These are phyloP conservation scores for Triops cancriformis DNA, from an alignment of 1,140 invertebrate genomes.

Conservation along the genomic window DNA sequence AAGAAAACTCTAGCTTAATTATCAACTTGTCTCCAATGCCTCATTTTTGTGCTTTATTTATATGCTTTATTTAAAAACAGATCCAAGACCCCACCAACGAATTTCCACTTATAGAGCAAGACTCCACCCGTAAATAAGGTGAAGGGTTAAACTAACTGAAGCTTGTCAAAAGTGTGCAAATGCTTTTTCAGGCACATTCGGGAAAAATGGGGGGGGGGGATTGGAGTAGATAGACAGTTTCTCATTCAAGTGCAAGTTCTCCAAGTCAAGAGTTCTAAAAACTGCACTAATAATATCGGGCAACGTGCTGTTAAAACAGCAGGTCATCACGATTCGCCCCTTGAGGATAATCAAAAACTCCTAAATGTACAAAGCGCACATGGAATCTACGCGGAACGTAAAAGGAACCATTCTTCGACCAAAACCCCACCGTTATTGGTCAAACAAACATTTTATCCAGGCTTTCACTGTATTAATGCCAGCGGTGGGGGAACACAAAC, in stretches of 20 bases:
- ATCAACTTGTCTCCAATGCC: too few relatives aligned
- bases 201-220: neutral
- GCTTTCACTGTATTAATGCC: too few relatives aligned
- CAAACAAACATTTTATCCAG: too few relatives aligned
- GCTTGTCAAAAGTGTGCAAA: neutral
- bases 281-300: neutral
- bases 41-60: too few relatives aligned
- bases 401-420: too few relatives aligned
- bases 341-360: neutral
- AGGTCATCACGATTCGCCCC: neutral
- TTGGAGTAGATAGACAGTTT: neutral
- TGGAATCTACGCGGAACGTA: neutral
- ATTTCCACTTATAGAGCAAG: too few relatives aligned
- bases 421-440: too few relatives aligned
- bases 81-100: too few relatives aligned
- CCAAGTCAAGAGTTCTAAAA: neutral
- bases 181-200: neutral
- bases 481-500: too few relatives aligned
- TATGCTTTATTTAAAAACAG: too few relatives aligned
- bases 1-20: too few relatives aligned
- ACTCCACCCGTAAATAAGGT: neutral
- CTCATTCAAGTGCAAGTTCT: neutral
- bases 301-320: slow-evolving; percentile 1
- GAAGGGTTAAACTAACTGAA: neutral
- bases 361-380: neutral